Conservation (phyloP, 2,888 invertebrate species). For the Erannis defoliaria region DNA sequence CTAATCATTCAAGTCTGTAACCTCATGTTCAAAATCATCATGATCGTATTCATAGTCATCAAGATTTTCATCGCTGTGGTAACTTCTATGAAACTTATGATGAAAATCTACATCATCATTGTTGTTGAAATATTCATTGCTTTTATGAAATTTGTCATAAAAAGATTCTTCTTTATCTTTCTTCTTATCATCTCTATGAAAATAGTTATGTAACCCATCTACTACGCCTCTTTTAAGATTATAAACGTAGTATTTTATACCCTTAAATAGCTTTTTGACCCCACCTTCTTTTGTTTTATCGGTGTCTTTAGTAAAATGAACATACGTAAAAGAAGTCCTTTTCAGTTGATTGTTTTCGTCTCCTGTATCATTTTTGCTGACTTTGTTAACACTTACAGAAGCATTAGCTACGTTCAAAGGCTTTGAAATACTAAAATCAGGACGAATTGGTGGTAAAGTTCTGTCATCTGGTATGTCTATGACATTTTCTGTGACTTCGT, state of each 20-base stretch:
- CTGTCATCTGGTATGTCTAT: slow-evolving; percentile 66
- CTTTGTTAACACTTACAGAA: slow-evolving; percentile 32
- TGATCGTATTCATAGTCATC: slow-evolving; percentile 11
- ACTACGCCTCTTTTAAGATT: slow-evolving; percentile 56
- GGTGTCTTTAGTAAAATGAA: slow-evolving; percentile 28
- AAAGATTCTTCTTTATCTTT: slow-evolving; percentile 3
- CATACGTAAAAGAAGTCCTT: slow-evolving; percentile 32
- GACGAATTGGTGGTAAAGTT: slow-evolving; percentile 54
- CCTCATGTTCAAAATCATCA: slow-evolving; percentile 4
- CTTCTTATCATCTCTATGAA: slow-evolving; percentile 47
- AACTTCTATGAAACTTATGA: slow-evolving; percentile 9
- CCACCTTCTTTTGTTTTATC: slow-evolving; percentile 25
- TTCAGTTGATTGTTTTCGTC: slow-evolving; percentile 28
- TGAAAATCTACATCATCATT: slow-evolving; percentile 14
- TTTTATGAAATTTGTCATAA: slow-evolving; percentile 5
- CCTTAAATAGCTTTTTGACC: slow-evolving; percentile 46
- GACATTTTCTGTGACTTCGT: slow-evolving; percentile 71
- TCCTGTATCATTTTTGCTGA: slow-evolving; percentile 21
- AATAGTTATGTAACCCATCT: slow-evolving; percentile 55
- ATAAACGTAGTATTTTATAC: slow-evolving; percentile 56
- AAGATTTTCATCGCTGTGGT: slow-evolving; percentile 8
- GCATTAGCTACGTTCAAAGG: slow-evolving; percentile 56
- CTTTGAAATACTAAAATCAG: slow-evolving; percentile 53
- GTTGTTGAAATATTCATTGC: slow-evolving; percentile 7
- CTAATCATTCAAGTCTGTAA: slow-evolving; percentile 7